Conservation (phyloP, 2,888 invertebrate species). For the Lamellibrachia columna region DNA sequence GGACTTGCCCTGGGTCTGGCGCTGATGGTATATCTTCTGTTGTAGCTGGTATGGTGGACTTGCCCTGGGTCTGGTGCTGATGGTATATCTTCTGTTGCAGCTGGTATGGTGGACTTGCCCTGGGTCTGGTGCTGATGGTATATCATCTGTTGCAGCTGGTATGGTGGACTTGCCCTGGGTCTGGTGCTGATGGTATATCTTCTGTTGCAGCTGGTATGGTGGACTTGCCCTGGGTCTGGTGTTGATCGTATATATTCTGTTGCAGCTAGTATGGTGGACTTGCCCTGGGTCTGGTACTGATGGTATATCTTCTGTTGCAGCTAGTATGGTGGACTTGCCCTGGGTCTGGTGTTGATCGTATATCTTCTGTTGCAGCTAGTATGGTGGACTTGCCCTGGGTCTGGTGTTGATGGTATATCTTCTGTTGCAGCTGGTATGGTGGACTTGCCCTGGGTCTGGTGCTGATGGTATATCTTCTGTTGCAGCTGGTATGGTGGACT, state of each 20-base stretch:
- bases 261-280: neutral
- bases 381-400: neutral
- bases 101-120: neutral
- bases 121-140: neutral
- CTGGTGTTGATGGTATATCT: neutral
- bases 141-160: neutral
- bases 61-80: neutral
- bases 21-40: too few species aligned
- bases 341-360: neutral
- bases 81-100: conserved; percentile 5
- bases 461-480: neutral
- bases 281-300: neutral
- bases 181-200: neutral
- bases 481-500: neutral
- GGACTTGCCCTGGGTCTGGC: too few species aligned
- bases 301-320: neutral
- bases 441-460: neutral
- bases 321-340: neutral
- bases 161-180: neutral
- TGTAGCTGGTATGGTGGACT: neutral
- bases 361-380: neutral
- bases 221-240: neutral
- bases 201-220: neutral
- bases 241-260: neutral
- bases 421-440: neutral